phyloP scores from a whole-genome alignment of 2,888 invertebrate species.

The Epinotia demarniana region DNA sequence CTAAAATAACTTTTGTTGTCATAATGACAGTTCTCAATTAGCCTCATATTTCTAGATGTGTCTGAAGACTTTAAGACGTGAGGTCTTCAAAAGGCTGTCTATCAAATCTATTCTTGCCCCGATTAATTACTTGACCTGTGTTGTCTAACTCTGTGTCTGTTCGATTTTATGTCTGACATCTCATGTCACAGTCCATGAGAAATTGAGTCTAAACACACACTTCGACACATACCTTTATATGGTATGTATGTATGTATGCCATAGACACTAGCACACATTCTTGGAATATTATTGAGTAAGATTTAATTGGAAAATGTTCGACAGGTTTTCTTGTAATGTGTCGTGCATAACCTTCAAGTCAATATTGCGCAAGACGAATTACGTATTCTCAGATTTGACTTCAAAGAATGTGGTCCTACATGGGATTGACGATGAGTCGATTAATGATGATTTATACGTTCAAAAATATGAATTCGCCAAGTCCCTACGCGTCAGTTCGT shows the following conservation, averaged over 20 bases:
- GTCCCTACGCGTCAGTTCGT: background rate
- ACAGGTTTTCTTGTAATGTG: background rate
- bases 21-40: background rate
- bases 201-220: background rate
- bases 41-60: background rate
- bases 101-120: slow-evolving; percentile 29
- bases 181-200: background rate
- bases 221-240: background rate
- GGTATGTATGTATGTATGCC: too few species aligned
- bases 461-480: background rate
- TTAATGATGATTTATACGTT: too few species aligned
- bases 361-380: background rate
- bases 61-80: background rate
- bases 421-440: too few species aligned
- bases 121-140: slow-evolving; percentile 18
- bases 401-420: background rate
- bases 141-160: background rate
- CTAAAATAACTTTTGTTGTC: too few species aligned
- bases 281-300: background rate
- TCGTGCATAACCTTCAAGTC: background rate
- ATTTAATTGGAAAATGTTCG: background rate
- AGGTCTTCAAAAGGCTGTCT: slow-evolving; percentile 9
- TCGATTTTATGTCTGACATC: background rate
- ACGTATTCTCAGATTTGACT: background rate
- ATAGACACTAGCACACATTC: too few species aligned